Percentiles rank a stretch among this genome's conserved stretches.
Conservation (phyloP, 2,797 vertebrate genomes). For the Cetoscarus ocellatus region DNA sequence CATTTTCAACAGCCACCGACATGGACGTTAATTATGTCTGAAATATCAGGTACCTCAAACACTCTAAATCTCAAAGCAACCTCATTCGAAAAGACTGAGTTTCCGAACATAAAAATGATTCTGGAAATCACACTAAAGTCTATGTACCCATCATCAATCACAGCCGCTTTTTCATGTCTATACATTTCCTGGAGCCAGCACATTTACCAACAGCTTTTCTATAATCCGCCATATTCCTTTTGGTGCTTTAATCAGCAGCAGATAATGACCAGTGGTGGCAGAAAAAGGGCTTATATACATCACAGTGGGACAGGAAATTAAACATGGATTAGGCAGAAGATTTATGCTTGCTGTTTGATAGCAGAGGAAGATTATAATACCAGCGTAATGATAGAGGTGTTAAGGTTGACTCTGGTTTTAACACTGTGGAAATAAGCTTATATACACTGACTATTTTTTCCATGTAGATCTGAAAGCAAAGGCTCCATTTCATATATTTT, state of each 20-base stretch:
- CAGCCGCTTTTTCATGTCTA: background rate
- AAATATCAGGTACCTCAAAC: background rate
- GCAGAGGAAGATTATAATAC: constrained; percentile 59
- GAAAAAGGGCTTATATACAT: constrained; percentile 56
- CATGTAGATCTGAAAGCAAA: constrained; percentile 20
- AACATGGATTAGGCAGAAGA: constrained; percentile 71
- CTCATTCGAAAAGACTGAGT: background rate
- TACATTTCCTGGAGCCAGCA: constrained; percentile 19
- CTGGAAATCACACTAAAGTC: background rate
- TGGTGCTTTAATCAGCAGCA: constrained; percentile 58
- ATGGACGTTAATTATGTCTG: background rate
- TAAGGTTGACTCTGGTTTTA: constrained; percentile 40
- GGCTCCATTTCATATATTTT: constrained; percentile 19
- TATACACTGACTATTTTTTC: constrained; percentile 26
- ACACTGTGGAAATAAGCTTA: constrained; percentile 49
- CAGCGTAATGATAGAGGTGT: constrained; percentile 55
- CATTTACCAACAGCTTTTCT: constrained; percentile 49
- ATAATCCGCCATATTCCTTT: constrained; percentile 53
- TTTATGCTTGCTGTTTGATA: constrained; percentile 63
- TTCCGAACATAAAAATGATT: background rate
- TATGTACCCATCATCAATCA: background rate
- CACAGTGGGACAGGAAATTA: constrained; percentile 75
- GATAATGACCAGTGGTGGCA: constrained; percentile 64
- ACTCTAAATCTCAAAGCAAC: background rate
- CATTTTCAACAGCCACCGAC: background rate